Evolutionary conservation across 2,797 vertebrate genomes (phyloP).

Genomic region (Hipposideros larvatus): DNA sequence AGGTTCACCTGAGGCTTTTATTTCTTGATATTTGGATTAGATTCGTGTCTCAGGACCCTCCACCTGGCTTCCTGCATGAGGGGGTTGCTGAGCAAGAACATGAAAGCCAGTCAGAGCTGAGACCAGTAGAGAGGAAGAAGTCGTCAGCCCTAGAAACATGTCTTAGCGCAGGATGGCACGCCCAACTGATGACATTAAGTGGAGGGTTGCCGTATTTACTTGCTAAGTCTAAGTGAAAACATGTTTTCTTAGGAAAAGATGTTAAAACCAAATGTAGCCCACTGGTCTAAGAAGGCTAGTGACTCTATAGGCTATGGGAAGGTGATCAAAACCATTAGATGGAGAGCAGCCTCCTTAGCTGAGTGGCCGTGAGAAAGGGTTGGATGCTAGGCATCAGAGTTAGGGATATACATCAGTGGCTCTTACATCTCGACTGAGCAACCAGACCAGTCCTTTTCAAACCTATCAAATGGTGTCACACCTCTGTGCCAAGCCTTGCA

Average conservation of each 20-base stretch:
- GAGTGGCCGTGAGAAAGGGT: background rate
- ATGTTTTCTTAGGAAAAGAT: background rate
- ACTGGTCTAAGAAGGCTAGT: background rate
- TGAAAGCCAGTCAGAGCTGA: background rate
- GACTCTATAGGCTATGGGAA: background rate
- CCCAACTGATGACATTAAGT: background rate
- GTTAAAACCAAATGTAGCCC: background rate
- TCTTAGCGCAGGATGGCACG: background rate
- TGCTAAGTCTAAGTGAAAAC: constrained; percentile 53
- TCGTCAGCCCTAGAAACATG: background rate
- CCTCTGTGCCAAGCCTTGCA: background rate
- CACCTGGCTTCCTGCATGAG: background rate
- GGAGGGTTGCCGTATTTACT: fast-evolving
- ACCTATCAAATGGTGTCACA: background rate
- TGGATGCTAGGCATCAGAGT: background rate
- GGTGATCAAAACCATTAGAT: background rate
- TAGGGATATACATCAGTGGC: too few species aligned
- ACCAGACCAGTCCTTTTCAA: background rate
- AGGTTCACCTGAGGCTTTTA: background rate
- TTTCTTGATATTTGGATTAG: background rate
- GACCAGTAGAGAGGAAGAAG: background rate
- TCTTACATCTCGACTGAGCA: background rate
- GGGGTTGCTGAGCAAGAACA: background rate
- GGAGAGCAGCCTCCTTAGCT: background rate
- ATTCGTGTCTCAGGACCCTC: background rate